phyloP scores from a whole-genome alignment of 1,140 invertebrate species.

The Thalassaphorura encarpata region DNA sequence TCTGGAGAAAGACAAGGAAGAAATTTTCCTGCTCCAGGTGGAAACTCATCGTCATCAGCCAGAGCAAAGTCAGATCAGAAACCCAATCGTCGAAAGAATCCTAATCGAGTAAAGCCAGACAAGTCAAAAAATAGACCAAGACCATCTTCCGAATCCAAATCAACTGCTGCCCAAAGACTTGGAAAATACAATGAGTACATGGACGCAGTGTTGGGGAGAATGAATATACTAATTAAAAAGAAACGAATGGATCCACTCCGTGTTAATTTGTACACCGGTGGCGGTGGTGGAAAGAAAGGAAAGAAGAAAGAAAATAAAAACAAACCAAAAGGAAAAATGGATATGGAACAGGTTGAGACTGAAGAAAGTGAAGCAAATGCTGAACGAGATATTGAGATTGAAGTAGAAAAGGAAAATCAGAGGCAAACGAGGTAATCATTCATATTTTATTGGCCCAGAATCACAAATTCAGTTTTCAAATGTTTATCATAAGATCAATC shows the following conservation, averaged over 20 bases:
- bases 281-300: background rate
- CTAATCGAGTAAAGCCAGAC: background rate
- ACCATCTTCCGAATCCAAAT: too few species aligned
- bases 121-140: background rate
- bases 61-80: too few species aligned
- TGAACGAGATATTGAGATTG: background rate
- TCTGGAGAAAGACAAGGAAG: too few species aligned
- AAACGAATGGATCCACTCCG: conserved; percentile 31
- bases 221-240: conserved; percentile 25
- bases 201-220: conserved; percentile 29
- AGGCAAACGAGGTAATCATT: too few species aligned
- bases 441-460: too few species aligned
- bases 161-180: background rate
- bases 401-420: background rate
- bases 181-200: conserved; percentile 31
- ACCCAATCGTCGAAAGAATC: background rate
- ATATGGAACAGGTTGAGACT: background rate
- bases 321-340: background rate
- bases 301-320: background rate
- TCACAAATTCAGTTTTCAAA: too few species aligned
- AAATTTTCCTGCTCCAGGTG: too few species aligned
- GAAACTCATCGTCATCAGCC: too few species aligned
- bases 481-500: too few species aligned
- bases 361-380: conserved; percentile 7
- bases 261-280: conserved; percentile 25